phyloP scores from a whole-genome alignment of 2,113 vertebrate genomes.

The Megalops atlanticus region DNA sequence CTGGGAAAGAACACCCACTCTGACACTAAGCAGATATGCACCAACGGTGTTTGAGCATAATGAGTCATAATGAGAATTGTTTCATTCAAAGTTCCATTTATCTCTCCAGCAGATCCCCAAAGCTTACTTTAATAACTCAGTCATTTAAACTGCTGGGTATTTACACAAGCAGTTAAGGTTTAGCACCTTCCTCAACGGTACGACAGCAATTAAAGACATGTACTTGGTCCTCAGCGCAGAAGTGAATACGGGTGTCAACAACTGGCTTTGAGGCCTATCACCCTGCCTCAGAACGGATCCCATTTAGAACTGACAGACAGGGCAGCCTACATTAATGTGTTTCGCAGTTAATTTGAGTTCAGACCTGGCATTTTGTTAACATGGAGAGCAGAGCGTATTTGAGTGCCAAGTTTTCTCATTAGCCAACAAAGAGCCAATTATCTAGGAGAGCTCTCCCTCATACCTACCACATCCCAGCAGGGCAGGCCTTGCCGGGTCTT shows the following conservation, averaged over 20 bases:
- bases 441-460: background rate
- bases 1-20: too few species aligned
- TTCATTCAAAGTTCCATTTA: background rate
- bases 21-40: too few species aligned
- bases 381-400: background rate
- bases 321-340: too few species aligned
- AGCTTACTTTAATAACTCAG: background rate
- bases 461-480: background rate
- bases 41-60: too few species aligned
- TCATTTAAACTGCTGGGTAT: background rate
- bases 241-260: background rate
- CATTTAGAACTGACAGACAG: too few species aligned
- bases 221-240: background rate
- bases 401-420: background rate
- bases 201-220: background rate
- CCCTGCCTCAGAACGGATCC: too few species aligned
- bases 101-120: background rate
- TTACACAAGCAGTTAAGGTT: background rate
- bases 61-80: background rate
- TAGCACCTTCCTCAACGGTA: background rate
- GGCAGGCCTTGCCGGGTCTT: background rate
- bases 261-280: background rate
- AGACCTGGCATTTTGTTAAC: background rate
- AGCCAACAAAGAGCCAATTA: background rate
- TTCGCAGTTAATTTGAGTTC: slow-evolving; percentile 2